Evolutionary conservation across 2,113 vertebrate genomes (phyloP), one percentile per base, ranked within the genome.

Genomic region (Oplegnathus fasciatus): DNA sequence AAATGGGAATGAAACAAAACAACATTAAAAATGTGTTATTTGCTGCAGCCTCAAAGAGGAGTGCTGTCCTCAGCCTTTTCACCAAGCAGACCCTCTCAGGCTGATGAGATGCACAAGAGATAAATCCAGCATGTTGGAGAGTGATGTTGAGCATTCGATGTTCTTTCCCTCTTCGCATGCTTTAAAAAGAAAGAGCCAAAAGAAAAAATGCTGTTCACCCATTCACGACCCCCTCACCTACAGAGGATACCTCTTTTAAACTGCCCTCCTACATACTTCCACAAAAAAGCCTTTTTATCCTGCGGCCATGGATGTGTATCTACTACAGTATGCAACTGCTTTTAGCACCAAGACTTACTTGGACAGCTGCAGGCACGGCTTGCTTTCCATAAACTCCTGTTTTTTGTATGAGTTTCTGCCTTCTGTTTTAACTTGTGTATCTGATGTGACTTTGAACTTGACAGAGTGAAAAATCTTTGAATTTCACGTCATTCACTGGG

Each of bases 151-250:
- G 34, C 20, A 6, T 28, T 60, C 71, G 50, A 28, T 34, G 28
- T 68, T 80, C 69, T 37, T 20, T 65, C 68, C 28, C 64, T 50
- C 54, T 72, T 74, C 72, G 75, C 55, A 69, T 17, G 60, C 82
- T 81, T 67, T 67, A 66, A 82, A 80, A 77, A 71, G 58, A 83
- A 71, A 65, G 9, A 66, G 54, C 32, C 69, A 78, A 83, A 85
- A 88, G 67, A 77, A 85, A 66, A 86, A 54, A 48, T 48, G 15
- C 37, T 60, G 64, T 61, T 78, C 66, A 46, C 54, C 55, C 81
- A 7, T 74, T 62, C 5, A 37, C 18, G 64, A 66, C 72, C 82
- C 64, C 62, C 7, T 78, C 76, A 18, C 44, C 84, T 62, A 7
- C 46, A 80, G 52, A 66, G 61, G 37, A 34, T 14, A 37, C 65